Conservation (phyloP, 2,797 vertebrate species). For the Adrianichthys oophorus region DNA sequence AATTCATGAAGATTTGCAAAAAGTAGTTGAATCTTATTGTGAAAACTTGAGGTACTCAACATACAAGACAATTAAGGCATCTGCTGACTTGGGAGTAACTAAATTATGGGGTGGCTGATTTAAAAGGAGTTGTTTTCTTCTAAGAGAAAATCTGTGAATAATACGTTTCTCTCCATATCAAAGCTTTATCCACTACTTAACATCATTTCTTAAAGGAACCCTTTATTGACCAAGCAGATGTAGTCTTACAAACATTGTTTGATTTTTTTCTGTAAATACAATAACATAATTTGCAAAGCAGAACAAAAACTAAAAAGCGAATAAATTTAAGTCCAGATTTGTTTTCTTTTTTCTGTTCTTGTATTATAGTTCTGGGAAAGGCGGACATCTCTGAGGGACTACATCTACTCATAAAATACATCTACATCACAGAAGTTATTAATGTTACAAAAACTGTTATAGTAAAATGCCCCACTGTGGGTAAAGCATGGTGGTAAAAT, state of each 20-base stretch:
- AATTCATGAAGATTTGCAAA: too few relatives aligned
- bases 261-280: background rate
- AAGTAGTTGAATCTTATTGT: too few relatives aligned
- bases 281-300: background rate
- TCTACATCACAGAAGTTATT: constrained; percentile 8
- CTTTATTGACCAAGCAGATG: background rate
- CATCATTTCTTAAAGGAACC: too few relatives aligned
- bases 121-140: too few relatives aligned
- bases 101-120: too few relatives aligned
- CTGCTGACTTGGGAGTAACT: too few relatives aligned
- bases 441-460: constrained; percentile 15
- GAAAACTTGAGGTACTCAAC: too few relatives aligned
- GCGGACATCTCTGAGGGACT: background rate
- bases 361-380: background rate
- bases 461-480: constrained; percentile 12
- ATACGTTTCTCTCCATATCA: too few relatives aligned
- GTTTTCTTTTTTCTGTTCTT: background rate
- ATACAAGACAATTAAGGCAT: too few relatives aligned
- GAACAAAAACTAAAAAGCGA: background rate
- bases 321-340: background rate
- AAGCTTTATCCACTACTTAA: too few relatives aligned
- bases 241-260: background rate
- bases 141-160: too few relatives aligned
- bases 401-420: constrained; percentile 1
- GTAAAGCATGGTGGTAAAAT: constrained; percentile 1